Evolutionary conservation across 2,888 invertebrate genomes (phyloP), one percentile per base, ranked within the genome.

Genomic region (Aquatica leii): DNA sequence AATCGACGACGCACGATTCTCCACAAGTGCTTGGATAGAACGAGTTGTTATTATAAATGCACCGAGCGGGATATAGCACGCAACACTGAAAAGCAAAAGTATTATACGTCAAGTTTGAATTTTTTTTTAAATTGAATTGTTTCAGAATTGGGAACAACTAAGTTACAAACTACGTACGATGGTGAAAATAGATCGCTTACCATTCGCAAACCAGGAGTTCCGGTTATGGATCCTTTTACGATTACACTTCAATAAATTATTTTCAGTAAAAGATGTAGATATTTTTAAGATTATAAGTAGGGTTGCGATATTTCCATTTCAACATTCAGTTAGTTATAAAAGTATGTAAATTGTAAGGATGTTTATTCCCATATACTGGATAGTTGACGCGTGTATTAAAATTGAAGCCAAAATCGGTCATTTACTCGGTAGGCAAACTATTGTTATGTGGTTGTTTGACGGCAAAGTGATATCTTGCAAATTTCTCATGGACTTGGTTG

Each of bases 11-110:
- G 89, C 91, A 0, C 84, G 83, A 14, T 96, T 88, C 78, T 84
- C 87, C 2, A 94, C 94, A 0, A 86, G 88, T 54, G 90, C 94
- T 17, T 97, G 95, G 95, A 83, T 97, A 51, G 97, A 98, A 80
- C 88, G 93, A 62, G 88, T 98, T 1, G 88, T 95, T 0, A 88
- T 98, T 63, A 86, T 92, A 15, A 96, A 96, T 34, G 84, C 93
- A 69, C 87, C 88, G 8, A 82, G 84, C 6, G 85, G 87, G 8
- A 90, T 95, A 0, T 88, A 84, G 64, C 86, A 86, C 5, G 93
- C 95, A 1, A 85, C 85, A 43, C 74, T 86, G 15, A 77, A 76
- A 6, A 83, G 83, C 54, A 82, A 83, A 76, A 81, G 86, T 86
- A n/a, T n/a, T n/a, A n/a, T n/a, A 77, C n/a, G n/a, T 78, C 53